Base-by-base conservation (phyloP, 2,113 vertebrate species). In the Pygoscelis adeliae region DNA sequence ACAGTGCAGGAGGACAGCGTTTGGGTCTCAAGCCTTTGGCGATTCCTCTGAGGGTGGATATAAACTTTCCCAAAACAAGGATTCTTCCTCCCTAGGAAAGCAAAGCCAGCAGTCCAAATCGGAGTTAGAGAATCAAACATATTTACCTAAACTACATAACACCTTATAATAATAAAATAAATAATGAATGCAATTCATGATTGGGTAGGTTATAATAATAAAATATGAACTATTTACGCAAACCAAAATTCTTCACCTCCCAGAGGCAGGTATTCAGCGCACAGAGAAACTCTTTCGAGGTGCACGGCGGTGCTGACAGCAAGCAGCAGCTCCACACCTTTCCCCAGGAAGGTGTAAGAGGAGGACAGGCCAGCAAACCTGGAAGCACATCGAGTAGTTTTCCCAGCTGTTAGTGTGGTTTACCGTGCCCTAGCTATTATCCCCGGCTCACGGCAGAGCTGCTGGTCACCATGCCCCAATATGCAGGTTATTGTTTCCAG, bases 381-480 rank as follows among this genome's bases (percentile, higher is more conserved):
- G 93, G 61, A 91, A 93, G 61, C 25, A 84, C 34, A 52, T 78
- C 25, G 73, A 92, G 42, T 20, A 67, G 47, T 87, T 93, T 91
- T 46, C 65, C 77, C 36, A 66, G 63, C 69, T 79, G n/a, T 58
- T 78, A 47, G 32, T 55, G 36, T 26, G 44, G 89, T 78, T 94
- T 94, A 84, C 70, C 6, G 2, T 93, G 93, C 73, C 91, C 91
- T 59, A 40, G 44, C 23, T 66, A 26, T 66, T 87, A 92, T 78
- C 2, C 1, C 47, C 4, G 7, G 69, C 65, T 96, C 47, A 34
- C 0, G 18, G 71, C 53, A 80, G 62, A 83, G 87, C 40, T 83
- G 44, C 61, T 82, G 97, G 82, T 94, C 91, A 59, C 70, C 53
- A 9, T 95, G 93, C 84, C 78, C 96, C 80, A 62, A 15, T 63